These are phyloP conservation scores for Cydia strobilella DNA, from an alignment of 1,140 invertebrate species.

Conservation along the genomic window DNA sequence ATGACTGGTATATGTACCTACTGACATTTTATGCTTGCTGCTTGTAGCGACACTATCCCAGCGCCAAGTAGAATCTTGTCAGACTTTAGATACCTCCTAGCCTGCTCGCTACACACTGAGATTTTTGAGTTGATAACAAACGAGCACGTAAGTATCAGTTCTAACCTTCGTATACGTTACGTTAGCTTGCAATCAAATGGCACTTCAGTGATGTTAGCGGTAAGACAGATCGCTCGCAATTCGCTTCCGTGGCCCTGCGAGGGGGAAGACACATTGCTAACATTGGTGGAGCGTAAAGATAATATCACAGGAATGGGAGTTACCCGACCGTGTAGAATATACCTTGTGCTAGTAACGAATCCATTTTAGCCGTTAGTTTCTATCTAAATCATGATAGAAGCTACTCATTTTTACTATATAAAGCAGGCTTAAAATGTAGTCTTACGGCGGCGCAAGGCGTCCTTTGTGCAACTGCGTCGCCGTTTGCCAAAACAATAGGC, in stretches of 20 bases:
- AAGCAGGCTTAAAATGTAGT: not conserved
- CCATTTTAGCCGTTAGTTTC: not conserved
- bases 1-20: too few species aligned
- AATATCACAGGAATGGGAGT: not conserved
- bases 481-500: not conserved
- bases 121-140: not conserved
- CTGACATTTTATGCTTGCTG: too few species aligned
- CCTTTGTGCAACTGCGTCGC: not conserved
- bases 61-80: too few species aligned
- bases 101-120: too few species aligned
- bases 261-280: slow-evolving; percentile 15
- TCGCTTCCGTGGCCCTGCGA: not conserved
- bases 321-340: not conserved
- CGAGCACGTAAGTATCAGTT: not conserved
- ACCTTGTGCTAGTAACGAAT: not conserved
- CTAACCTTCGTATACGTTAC: not conserved
- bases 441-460: not conserved
- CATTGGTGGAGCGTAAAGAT: slow-evolving; percentile 9
- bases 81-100: too few species aligned
- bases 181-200: slow-evolving; percentile 12
- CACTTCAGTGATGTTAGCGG: not conserved
- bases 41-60: too few species aligned
- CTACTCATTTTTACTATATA: not conserved
- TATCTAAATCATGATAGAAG: not conserved
- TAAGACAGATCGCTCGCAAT: not conserved